Conservation (phyloP, 1,140 invertebrate species). For the Helicorthomorpha holstii region DNA sequence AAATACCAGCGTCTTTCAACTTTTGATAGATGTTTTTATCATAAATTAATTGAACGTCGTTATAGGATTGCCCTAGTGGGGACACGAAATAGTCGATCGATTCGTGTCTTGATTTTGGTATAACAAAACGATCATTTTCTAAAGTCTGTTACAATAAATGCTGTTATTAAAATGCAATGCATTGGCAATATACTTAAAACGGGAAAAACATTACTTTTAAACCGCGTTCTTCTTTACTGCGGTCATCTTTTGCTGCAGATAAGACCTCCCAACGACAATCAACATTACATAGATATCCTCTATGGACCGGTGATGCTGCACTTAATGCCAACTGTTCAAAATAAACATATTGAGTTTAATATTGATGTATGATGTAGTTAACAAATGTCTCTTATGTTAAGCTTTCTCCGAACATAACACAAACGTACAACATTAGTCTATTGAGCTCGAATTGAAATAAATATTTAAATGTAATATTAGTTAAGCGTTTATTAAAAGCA, state of each 20-base stretch:
- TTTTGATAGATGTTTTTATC: constrained; percentile 66
- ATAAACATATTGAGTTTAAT: too few species aligned
- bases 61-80: constrained; percentile 66
- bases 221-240: constrained; percentile 85
- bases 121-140: constrained; percentile 59
- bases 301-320: constrained; percentile 85
- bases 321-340: constrained; percentile 92
- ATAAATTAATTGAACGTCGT: constrained; percentile 76
- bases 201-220: constrained; percentile 35
- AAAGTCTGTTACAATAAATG: constrained; percentile 31
- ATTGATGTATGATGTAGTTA: too few species aligned
- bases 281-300: constrained; percentile 81
- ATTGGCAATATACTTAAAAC: too few species aligned
- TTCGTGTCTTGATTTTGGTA: constrained; percentile 92
- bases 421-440: too few species aligned
- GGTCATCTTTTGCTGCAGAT: constrained; percentile 83
- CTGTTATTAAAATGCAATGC: not conserved
- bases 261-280: constrained; percentile 97
- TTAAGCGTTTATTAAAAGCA: too few species aligned
- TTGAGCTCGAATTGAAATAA: too few species aligned
- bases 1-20: constrained; percentile 56
- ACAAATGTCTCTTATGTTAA: too few species aligned
- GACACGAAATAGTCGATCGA: constrained; percentile 96
- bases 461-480: too few species aligned
- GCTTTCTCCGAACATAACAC: too few species aligned